Base-by-base conservation (phyloP, 1,140 invertebrate species). In the Drosophila ficusphila region DNA sequence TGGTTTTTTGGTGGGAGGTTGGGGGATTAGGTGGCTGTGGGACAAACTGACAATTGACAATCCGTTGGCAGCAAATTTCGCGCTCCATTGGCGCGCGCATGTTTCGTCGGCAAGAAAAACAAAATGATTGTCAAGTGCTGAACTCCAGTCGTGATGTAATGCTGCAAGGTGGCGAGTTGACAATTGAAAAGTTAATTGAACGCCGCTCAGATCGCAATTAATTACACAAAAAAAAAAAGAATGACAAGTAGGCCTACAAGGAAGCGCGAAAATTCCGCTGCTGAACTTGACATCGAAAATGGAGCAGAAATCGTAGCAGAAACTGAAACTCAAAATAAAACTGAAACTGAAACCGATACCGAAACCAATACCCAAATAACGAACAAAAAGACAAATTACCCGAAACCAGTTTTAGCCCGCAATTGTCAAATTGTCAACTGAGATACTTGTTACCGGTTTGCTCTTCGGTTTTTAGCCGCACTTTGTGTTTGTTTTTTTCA, bases 361-460 rank as follows among this genome's bases (percentile, higher is more conserved):
- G 52, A 53, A 49, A 34, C 47, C 47, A 34, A 46, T 48, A 62
- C 12, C 27, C n/a, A 36, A 54, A 57, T 34, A 11, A 39, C 23
- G 21, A 16, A 51, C 58, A 72, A 79, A 44, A 67, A 65, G 60
- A 67, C 60, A 67, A 67, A 67, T 67, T 65, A 65, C n/a, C 21
- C 36, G 14, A 83, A 86, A 86, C 81, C 73, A 62, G 81, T 86
- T 85, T 86, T 25, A 39, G 49, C 60, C 71, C 68, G 72, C 82
- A 74, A 82, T 82, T 82, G 79, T 82, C 72, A 75, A 73, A 73
- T 73, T 72, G 70, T 73, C 73, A 81, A 79, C 76, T 14, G 51
- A 62, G 64, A 81, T 88, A 82, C 76, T 49, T 69, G 71, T 49
- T 82, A 86, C 81, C 82, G 81, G 81, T 86, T 86, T 86, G 60